Conservation (phyloP, 1,140 invertebrate species). For the Drosophila jambulina region DNA sequence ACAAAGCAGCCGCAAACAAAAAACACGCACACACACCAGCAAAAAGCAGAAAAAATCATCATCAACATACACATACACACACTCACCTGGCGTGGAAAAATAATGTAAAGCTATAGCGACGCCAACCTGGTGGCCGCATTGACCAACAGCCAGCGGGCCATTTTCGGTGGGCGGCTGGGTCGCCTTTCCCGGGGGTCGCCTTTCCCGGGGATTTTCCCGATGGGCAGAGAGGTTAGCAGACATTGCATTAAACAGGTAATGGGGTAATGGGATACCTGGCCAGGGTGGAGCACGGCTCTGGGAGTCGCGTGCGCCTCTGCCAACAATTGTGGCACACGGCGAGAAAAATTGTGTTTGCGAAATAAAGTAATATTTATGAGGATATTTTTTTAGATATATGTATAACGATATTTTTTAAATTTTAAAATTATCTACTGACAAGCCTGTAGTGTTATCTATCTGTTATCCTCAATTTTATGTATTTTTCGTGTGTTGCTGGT, state of each 20-base stretch:
- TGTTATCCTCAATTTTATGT: too few relatives aligned
- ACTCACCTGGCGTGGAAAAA: constrained; percentile 32
- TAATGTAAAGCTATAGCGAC: constrained; percentile 67
- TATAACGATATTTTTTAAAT: background rate
- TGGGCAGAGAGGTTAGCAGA: constrained; percentile 30
- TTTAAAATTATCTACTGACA: background rate
- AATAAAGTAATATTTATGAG: background rate
- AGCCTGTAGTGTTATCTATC: background rate
- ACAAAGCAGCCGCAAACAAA: constrained; percentile 76
- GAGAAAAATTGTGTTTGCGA: background rate
- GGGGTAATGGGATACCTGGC: constrained; percentile 11
- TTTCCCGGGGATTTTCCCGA: constrained; percentile 10
- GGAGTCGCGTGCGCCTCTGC: constrained; percentile 34
- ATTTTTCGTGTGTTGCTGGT: too few relatives aligned
- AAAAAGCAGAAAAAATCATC: constrained; percentile 37
- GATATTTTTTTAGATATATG: background rate
- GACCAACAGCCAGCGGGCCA: constrained; percentile 77
- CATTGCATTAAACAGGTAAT: constrained; percentile 49
- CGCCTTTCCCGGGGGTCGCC: background rate
- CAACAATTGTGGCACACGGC: constrained; percentile 26
- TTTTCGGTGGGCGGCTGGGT: constrained; percentile 54
- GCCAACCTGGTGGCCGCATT: constrained; percentile 78
- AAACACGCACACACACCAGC: constrained; percentile 31
- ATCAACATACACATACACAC: constrained; percentile 30
- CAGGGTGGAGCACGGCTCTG: constrained; percentile 13